Percentiles rank a stretch among this genome's conserved stretches.
Conservation (phyloP, 2,888 invertebrate genomes). For the Acleris sparsana region DNA sequence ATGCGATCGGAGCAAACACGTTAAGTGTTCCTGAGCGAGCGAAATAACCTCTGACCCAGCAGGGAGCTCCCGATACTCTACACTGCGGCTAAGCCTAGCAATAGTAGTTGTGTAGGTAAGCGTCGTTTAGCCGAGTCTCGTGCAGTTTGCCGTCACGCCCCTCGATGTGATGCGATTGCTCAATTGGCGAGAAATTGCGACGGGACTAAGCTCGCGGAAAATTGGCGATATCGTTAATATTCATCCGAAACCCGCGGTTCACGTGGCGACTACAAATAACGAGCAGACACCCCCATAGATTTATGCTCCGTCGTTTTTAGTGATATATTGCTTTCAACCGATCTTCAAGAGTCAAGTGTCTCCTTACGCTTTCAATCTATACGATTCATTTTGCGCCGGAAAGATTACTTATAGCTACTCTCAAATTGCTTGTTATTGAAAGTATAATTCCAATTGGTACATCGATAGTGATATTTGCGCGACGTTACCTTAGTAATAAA, state of each 20-base stretch:
- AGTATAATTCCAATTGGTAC: constrained; percentile 12
- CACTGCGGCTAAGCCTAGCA: constrained; percentile 16
- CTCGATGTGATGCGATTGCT: constrained; percentile 75
- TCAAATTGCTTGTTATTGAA: constrained; percentile 21
- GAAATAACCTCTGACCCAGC: constrained; percentile 11
- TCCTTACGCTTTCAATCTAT: constrained; percentile 53
- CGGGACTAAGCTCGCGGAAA: constrained; percentile 80
- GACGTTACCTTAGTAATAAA: constrained; percentile 16
- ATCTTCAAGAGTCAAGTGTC: constrained; percentile 68
- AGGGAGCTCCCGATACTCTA: constrained; percentile 8
- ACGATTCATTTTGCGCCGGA: constrained; percentile 23
- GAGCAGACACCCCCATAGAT: constrained; percentile 77
- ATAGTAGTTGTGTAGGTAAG: constrained; percentile 17
- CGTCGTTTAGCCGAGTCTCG: constrained; percentile 52
- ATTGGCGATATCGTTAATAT: constrained; percentile 84
- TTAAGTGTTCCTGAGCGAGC: not conserved
- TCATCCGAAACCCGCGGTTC: constrained; percentile 80
- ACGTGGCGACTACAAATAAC: constrained; percentile 83
- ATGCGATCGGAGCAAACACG: not conserved
- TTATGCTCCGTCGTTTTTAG: constrained; percentile 80
- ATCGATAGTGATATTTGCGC: constrained; percentile 3
- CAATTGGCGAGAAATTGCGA: constrained; percentile 83
- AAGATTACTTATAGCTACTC: constrained; percentile 16
- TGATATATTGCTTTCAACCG: constrained; percentile 71
- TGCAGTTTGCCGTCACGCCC: constrained; percentile 57